A percentile compares a stretch with the other conserved stretches of the same genome.
phyloP scores from a whole-genome alignment of 2,113 vertebrate genomes.

The Petrocephalus zakoni region DNA sequence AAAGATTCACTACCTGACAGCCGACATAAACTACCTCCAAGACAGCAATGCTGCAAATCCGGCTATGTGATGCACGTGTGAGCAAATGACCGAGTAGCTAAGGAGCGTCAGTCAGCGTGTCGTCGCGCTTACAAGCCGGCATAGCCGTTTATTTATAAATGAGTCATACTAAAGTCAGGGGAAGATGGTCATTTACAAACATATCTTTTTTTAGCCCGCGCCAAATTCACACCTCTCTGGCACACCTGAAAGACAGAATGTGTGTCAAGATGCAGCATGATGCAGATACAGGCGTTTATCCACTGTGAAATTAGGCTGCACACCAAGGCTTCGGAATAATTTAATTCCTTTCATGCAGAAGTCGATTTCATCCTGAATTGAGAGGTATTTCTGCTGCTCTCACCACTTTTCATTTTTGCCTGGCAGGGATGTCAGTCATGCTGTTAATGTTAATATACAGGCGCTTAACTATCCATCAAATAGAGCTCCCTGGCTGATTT shows the following conservation, averaged over 20 bases:
- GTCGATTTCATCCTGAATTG: neutral
- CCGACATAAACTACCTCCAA: neutral
- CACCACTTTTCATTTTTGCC: neutral
- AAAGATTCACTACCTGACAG: neutral
- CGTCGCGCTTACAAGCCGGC: neutral
- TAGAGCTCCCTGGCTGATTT: neutral
- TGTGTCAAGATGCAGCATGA: constrained; percentile 16
- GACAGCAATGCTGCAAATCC: neutral
- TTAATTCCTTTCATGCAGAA: neutral
- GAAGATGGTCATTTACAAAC: constrained; percentile 22
- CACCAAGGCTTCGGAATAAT: neutral
- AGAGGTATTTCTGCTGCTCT: neutral
- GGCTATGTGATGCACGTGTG: too few species aligned
- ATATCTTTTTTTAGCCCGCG: constrained; percentile 20
- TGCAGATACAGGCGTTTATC: neutral
- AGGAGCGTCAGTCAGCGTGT: neutral
- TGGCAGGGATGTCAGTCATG: neutral
- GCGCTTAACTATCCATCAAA: neutral
- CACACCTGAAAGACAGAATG: neutral
- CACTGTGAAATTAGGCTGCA: neutral
- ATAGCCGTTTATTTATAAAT: constrained; percentile 17
- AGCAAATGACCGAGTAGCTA: neutral
- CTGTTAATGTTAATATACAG: neutral
- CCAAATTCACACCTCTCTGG: neutral
- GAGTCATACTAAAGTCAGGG: constrained; percentile 15